phyloP scores from a whole-genome alignment of 2,888 invertebrate genomes.

The Ectemnius cavifrons region DNA sequence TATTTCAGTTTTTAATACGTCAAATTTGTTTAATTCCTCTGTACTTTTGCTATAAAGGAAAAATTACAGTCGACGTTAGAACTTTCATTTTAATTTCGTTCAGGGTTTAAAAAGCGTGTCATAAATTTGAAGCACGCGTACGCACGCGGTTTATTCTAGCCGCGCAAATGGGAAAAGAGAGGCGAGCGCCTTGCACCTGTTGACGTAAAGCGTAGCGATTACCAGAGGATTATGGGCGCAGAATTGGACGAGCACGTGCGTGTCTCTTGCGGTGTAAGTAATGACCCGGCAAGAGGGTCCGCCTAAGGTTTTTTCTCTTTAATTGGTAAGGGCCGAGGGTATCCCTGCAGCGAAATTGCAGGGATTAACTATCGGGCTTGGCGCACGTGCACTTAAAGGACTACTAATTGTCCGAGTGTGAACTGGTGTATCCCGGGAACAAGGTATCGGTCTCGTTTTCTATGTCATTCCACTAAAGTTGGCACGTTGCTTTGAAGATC shows the following conservation, averaged over 20 bases:
- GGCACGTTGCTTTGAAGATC: slow-evolving; percentile 1
- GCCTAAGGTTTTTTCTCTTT: slow-evolving; percentile 62
- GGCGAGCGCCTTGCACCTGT: slow-evolving; percentile 53
- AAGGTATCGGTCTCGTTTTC: slow-evolving; percentile 15
- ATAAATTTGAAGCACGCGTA: neutral
- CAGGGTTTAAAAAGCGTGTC: neutral
- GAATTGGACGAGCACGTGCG: slow-evolving; percentile 63
- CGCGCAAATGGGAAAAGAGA: neutral
- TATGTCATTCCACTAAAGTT: slow-evolving; percentile 8
- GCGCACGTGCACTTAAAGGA: slow-evolving; percentile 74
- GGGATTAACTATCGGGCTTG: slow-evolving; percentile 69
- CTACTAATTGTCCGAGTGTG: slow-evolving; percentile 70
- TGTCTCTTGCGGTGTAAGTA: slow-evolving; percentile 56
- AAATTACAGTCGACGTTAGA: no score
- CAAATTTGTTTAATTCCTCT: no score
- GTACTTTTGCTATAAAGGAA: no score
- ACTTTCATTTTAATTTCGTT: no score
- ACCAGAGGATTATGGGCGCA: slow-evolving; percentile 42
- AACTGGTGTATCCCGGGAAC: slow-evolving; percentile 18
- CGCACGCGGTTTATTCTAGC: neutral
- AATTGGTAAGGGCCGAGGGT: slow-evolving; percentile 65
- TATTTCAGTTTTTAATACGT: no score
- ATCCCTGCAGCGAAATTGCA: slow-evolving; percentile 61
- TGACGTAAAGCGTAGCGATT: slow-evolving; percentile 45
- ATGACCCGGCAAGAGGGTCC: slow-evolving; percentile 47